These are phyloP conservation scores for Ophioninae sp. DNA, from an alignment of 2,888 invertebrate genomes.

Conservation along the genomic window DNA sequence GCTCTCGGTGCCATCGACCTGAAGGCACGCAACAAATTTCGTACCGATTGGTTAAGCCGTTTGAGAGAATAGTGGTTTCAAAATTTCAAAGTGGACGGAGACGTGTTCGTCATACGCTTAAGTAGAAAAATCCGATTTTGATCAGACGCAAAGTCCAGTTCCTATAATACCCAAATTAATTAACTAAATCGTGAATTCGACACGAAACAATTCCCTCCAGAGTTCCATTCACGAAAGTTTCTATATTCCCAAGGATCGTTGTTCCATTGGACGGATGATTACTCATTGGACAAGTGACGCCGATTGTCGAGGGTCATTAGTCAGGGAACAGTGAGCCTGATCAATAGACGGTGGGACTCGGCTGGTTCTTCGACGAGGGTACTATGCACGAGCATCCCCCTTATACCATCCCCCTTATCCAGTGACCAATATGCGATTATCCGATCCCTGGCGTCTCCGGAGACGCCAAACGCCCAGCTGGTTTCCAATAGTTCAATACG, in stretches of 20 bases:
- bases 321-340: constrained; percentile 45
- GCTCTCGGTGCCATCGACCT: too few relatives aligned
- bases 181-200: neutral
- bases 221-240: neutral
- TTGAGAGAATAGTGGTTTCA: too few relatives aligned
- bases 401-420: constrained; percentile 35
- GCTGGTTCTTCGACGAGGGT: constrained; percentile 39
- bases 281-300: constrained; percentile 6
- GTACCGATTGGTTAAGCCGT: too few relatives aligned
- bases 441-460: constrained; percentile 54
- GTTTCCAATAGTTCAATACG: constrained; percentile 59
- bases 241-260: neutral
- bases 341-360: constrained; percentile 51
- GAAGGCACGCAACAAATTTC: too few relatives aligned
- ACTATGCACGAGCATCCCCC: neutral
- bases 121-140: neutral
- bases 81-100: too few relatives aligned
- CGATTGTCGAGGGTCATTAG: constrained; percentile 39
- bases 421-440: constrained; percentile 62
- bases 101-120: too few relatives aligned
- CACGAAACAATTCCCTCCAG: neutral
- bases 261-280: neutral
- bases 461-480: constrained; percentile 60
- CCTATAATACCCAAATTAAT: neutral
- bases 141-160: neutral